Percentiles rank a stretch among this genome's conserved stretches.
Evolutionary conservation across 2,888 invertebrate species (phyloP).

Genomic region (Agriopis aurantiaria): DNA sequence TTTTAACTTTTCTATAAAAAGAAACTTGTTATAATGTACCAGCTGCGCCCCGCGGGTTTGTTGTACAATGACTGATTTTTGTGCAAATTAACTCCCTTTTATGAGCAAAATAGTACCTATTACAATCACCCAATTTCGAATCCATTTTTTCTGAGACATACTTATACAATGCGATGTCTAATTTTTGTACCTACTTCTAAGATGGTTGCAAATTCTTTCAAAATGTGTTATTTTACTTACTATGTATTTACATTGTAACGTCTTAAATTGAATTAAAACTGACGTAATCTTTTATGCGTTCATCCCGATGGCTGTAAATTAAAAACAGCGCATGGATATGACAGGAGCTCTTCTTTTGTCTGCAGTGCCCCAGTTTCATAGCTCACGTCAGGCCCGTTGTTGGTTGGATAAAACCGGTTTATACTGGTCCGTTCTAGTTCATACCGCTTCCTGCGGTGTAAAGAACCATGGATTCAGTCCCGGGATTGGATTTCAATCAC

Average conservation of each 20-base stretch:
- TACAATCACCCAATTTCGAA: too few species aligned
- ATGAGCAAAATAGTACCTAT: too few species aligned
- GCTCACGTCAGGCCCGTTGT: slow-evolving; percentile 16
- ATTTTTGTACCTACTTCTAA: too few species aligned
- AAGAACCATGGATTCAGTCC: slow-evolving; percentile 2
- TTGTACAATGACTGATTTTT: too few species aligned
- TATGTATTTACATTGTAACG: neutral
- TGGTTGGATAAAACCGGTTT: slow-evolving; percentile 16
- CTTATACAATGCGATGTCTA: too few species aligned
- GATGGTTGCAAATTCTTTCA: too few species aligned
- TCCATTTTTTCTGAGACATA: too few species aligned
- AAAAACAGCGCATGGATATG: slow-evolving; percentile 28
- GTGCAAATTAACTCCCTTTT: too few species aligned
- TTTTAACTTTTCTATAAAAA: too few species aligned
- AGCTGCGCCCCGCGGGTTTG: too few species aligned
- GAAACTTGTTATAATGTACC: too few species aligned
- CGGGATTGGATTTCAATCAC: slow-evolving; percentile 18
- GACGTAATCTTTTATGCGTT: neutral
- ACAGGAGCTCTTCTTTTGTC: slow-evolving; percentile 34
- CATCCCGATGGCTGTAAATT: slow-evolving; percentile 21
- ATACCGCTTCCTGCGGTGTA: slow-evolving; percentile 11
- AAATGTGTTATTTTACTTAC: neutral
- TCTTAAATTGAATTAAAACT: neutral
- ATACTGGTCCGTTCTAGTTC: slow-evolving; percentile 1
- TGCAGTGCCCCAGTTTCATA: slow-evolving; percentile 32